These are phyloP conservation scores for Drosophila ambigua DNA, from an alignment of 1,140 invertebrate species.

Conservation along the genomic window DNA sequence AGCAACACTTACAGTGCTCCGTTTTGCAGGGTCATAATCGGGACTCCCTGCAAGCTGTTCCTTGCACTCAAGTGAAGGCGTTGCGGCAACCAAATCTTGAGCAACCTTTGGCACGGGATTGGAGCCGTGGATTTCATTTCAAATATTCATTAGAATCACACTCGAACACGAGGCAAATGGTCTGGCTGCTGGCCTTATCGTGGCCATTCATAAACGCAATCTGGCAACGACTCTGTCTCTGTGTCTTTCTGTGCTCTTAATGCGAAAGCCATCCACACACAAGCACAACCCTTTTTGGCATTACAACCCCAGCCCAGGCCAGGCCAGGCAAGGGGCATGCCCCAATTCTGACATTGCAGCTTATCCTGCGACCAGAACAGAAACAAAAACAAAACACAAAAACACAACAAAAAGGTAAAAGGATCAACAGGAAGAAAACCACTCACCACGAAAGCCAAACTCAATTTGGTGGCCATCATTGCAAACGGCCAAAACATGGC, in stretches of 20 bases:
- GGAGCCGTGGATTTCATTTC: conserved; percentile 14
- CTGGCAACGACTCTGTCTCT: conserved; percentile 24
- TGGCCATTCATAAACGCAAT: conserved; percentile 53
- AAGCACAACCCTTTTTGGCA: conserved; percentile 74
- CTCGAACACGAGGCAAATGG: conserved; percentile 28
- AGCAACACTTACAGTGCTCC: conserved; percentile 4
- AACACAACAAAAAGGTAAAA: conserved; percentile 4
- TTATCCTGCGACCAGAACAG: conserved; percentile 50
- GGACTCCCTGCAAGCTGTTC: too few relatives aligned
- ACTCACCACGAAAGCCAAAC: conserved; percentile 50
- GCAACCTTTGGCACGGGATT: neutral
- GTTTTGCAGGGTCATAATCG: too few relatives aligned
- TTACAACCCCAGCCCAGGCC: conserved; percentile 43
- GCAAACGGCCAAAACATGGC: conserved; percentile 69
- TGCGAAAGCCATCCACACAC: conserved; percentile 53
- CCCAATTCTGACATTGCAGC: conserved; percentile 72
- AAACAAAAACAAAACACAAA: conserved; percentile 22
- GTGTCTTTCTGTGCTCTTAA: conserved; percentile 18
- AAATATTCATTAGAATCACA: conserved; percentile 42
- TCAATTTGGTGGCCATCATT: conserved; percentile 69
- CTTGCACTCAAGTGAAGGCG: too few relatives aligned
- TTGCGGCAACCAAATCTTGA: too few relatives aligned
- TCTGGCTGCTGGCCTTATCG: conserved; percentile 8
- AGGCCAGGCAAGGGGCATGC: conserved; percentile 16
- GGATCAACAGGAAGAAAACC: conserved; percentile 23